These are phyloP conservation scores for Osmerus mordax DNA, from an alignment of 2,113 vertebrate species.

Conservation along the genomic window DNA sequence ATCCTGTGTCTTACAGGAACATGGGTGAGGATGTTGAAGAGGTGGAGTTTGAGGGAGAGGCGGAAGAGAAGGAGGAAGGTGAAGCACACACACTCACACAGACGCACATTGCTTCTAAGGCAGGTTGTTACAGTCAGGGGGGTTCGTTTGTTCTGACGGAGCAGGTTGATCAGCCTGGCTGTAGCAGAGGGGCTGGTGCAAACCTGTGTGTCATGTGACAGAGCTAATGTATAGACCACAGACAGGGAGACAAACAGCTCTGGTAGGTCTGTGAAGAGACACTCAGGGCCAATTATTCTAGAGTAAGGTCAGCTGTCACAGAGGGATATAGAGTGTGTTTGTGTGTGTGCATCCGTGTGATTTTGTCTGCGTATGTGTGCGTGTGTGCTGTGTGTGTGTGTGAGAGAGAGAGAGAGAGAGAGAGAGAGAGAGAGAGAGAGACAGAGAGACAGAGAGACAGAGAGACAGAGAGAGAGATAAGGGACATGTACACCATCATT, in stretches of 20 bases:
- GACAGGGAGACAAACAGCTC: conserved; percentile 1
- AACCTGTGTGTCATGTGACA: too few species aligned
- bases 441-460: neutral
- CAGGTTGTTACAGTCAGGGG: too few species aligned
- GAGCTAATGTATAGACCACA: too few species aligned
- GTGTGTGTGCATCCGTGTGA: neutral
- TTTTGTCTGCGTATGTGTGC: neutral
- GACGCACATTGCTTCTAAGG: too few species aligned
- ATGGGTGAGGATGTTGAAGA: too few species aligned
- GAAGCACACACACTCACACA: too few species aligned
- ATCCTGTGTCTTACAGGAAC: neutral
- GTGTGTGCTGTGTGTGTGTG: neutral
- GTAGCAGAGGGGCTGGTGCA: too few species aligned
- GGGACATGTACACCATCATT: neutral
- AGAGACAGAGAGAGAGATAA: neutral
- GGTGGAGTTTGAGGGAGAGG: too few species aligned
- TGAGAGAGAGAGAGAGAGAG: neutral
- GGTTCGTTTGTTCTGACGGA: too few species aligned
- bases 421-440: neutral
- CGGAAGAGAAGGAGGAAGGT: too few species aligned
- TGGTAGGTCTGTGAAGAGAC: neutral
- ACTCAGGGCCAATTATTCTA: conserved; percentile 13
- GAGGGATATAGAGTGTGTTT: neutral
- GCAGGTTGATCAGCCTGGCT: too few species aligned
- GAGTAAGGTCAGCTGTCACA: conserved; percentile 16